Evolutionary conservation across 1,140 invertebrate species (phyloP).

Genomic region (Mesaphorura yosii): DNA sequence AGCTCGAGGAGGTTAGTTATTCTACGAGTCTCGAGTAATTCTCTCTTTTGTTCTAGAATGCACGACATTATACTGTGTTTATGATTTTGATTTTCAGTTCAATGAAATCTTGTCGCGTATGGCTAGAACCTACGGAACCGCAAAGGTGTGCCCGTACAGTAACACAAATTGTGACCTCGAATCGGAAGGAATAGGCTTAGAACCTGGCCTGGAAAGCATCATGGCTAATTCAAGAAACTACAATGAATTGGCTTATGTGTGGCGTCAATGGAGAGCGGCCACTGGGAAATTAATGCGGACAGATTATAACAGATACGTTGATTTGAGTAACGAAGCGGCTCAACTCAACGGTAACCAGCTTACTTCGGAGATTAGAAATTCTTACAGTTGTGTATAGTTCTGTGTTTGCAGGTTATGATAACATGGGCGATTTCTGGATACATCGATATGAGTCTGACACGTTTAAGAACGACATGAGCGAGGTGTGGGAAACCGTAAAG

Average conservation of each 20-base stretch:
- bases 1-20: slow-evolving; percentile 64
- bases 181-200: slow-evolving; percentile 32
- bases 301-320: slow-evolving; percentile 58
- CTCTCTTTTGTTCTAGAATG: neutral
- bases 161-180: slow-evolving; percentile 34
- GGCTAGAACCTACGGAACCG: slow-evolving; percentile 70
- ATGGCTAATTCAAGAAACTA: slow-evolving; percentile 37
- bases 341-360: slow-evolving; percentile 41
- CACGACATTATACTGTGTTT: neutral
- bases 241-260: slow-evolving; percentile 45
- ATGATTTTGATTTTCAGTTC: slow-evolving; percentile 61
- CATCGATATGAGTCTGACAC: slow-evolving; percentile 55
- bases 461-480: slow-evolving; percentile 43
- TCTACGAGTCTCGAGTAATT: neutral
- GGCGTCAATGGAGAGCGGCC: slow-evolving; percentile 48
- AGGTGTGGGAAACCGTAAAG: slow-evolving; percentile 60
- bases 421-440: slow-evolving; percentile 47
- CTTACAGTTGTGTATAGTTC: too few relatives aligned
- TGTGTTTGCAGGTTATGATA: slow-evolving; percentile 7
- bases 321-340: slow-evolving; percentile 50
- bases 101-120: slow-evolving; percentile 75
- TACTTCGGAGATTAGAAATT: too few relatives aligned
- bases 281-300: slow-evolving; percentile 61
- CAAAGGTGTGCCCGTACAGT: slow-evolving; percentile 55
- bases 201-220: slow-evolving; percentile 36